Percentiles rank a stretch among this genome's conserved stretches.
Evolutionary conservation across 2,888 invertebrate species (phyloP).

Genomic region (Meteorus cinctellus): DNA sequence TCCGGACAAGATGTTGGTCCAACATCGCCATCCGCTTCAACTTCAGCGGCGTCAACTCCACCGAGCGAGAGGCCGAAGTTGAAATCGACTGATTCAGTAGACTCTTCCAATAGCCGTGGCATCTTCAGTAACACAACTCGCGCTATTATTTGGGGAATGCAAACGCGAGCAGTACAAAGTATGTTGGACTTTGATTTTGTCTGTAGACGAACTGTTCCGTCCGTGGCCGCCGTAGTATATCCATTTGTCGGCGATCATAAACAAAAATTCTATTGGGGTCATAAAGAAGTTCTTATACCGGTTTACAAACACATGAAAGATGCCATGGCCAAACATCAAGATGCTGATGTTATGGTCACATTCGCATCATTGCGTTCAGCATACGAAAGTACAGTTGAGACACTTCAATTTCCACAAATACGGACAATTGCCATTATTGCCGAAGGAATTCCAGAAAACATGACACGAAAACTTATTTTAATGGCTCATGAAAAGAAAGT

Average conservation of each 20-base stretch:
- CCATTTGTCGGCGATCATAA: conserved; percentile 99
- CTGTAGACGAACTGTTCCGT: conserved; percentile 90
- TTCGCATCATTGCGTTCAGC: conserved; percentile 98
- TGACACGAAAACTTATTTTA: conserved; percentile 94
- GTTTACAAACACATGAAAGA: conserved; percentile 98
- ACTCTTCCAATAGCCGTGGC: conserved; percentile 70
- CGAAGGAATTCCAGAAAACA: conserved; percentile 99
- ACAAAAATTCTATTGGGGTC: conserved; percentile 99
- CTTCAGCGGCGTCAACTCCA: conserved; percentile 48
- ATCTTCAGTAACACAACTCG: conserved; percentile 90
- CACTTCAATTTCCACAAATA: conserved; percentile 94
- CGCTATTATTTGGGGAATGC: conserved; percentile 99
- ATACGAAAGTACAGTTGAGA: conserved; percentile 96
- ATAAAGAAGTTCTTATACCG: conserved; percentile 87
- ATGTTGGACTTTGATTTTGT: conserved; percentile 98
- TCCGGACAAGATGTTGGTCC: conserved; percentile 79
- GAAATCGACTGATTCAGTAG: conserved; percentile 60
- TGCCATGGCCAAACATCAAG: conserved; percentile 95
- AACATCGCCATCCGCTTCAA: conserved; percentile 50
- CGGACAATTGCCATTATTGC: conserved; percentile 98
- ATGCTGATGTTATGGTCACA: conserved; percentile 95
- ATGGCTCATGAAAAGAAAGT: conserved; percentile 89
- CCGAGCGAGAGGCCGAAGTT: conserved; percentile 41
- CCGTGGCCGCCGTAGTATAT: conserved; percentile 97
- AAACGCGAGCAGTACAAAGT: conserved; percentile 95